Evolutionary conservation across 1,140 invertebrate genomes (phyloP).

Genomic region (Drosophila tristis): DNA sequence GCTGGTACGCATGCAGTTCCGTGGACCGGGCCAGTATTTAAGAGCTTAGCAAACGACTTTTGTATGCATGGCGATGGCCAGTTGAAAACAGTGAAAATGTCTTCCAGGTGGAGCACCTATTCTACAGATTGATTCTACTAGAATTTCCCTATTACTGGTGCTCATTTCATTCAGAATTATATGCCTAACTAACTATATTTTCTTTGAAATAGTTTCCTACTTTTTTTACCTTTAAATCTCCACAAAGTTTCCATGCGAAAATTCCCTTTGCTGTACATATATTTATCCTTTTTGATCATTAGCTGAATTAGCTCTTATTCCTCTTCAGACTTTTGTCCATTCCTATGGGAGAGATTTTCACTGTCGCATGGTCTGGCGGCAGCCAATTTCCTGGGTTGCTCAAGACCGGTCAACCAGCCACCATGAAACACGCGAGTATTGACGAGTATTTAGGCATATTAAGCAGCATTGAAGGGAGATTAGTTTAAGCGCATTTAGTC

Average conservation of each 20-base stretch:
- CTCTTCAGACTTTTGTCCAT: not conserved
- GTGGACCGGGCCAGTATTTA: constrained; percentile 48
- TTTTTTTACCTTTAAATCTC: no score
- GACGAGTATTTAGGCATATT: constrained; percentile 43
- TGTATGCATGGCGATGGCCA: constrained; percentile 26
- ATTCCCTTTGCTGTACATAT: not conserved
- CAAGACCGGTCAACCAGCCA: constrained; percentile 10
- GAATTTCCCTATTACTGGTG: no score
- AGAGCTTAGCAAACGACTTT: constrained; percentile 78
- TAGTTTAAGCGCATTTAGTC: constrained; percentile 58
- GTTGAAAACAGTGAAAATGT: constrained; percentile 19
- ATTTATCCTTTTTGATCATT: no score
- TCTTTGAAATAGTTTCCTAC: no score
- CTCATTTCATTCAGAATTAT: no score
- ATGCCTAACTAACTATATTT: no score
- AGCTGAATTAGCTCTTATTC: no score
- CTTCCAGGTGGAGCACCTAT: not conserved
- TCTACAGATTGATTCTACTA: not conserved
- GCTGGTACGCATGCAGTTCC: constrained; percentile 54
- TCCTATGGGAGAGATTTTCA: constrained; percentile 20
- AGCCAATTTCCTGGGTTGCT: constrained; percentile 55
- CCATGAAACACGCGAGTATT: constrained; percentile 28
- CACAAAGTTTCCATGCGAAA: not conserved
- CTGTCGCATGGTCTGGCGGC: constrained; percentile 38
- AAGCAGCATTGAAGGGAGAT: not conserved